Evolutionary conservation across 1,140 invertebrate species (phyloP).

Genomic region (Drosophila oshimai): DNA sequence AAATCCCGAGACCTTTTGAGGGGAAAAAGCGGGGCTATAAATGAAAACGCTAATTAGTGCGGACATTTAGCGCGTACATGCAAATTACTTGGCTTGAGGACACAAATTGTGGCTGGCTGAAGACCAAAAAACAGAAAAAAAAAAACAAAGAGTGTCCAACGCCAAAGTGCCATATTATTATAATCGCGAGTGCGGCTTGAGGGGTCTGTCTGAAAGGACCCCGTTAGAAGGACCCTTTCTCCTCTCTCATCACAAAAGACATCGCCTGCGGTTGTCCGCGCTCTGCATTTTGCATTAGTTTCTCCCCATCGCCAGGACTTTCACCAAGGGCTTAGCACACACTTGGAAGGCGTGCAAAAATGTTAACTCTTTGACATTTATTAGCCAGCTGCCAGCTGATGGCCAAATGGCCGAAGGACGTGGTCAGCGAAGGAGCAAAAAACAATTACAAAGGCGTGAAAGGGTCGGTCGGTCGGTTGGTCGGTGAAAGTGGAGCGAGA

Average conservation of each 20-base stretch:
- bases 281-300: conserved; percentile 35
- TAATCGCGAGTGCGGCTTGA: conserved; percentile 55
- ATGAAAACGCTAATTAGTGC: conserved; percentile 75
- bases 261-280: conserved; percentile 20
- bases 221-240: neutral
- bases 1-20: conserved; percentile 35
- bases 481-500: neutral
- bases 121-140: neutral
- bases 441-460: conserved; percentile 59
- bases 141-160: conserved; percentile 16
- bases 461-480: no score
- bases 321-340: conserved; percentile 56
- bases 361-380: conserved; percentile 79
- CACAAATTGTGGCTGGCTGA: conserved; percentile 49
- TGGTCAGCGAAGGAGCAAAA: conserved; percentile 41
- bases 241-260: conserved; percentile 24
- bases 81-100: conserved; percentile 77
- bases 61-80: conserved; percentile 68
- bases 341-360: conserved; percentile 62
- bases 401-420: conserved; percentile 36
- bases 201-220: conserved; percentile 23
- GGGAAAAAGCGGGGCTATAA: conserved; percentile 29
- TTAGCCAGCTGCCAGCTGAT: conserved; percentile 62
- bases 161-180: conserved; percentile 71
- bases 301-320: conserved; percentile 20